Evolutionary conservation across 53 echinoderm and acorn worm genomes (phyloP), one percentile per base, ranked within the genome.

Genomic region (Hippasteria phrygiana): DNA sequence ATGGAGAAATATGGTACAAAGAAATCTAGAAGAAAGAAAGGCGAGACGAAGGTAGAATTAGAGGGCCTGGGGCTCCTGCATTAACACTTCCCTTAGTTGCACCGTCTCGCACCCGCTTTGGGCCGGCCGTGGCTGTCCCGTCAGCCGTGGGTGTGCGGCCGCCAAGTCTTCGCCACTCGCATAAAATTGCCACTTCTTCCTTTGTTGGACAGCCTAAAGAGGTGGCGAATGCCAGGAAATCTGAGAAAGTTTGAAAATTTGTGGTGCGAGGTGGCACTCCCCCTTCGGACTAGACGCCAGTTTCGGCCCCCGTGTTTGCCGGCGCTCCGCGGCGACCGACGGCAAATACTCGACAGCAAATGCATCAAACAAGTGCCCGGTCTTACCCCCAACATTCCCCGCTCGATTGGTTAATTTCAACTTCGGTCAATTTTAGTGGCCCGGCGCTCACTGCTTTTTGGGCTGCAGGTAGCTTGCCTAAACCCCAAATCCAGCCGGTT

Each of bases 401-500:
- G 27, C 80, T 64, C 80, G n/a, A 77, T 77, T 53, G 54, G 34
- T 33, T 55, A 34, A 51, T 32, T 77, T 55, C 77, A 77, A 34
- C 53, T 35, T 55, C 16, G 33, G 77, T 77, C 53, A 77, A 77
- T 35, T 55, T 77, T 35, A 34, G 5, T 64, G 64, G 64, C 64
- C 64, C 28, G 29, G 26, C 13, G 28, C 64, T 32, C 55, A 54
- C 35, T 77, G 54, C 54, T 54, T 77, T 33, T 0, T 32, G 35
- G 36, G 20, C 51, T 54, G 54, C 43, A 77, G 77, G 77, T 77
- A 77, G 77, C 77, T 55, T 41, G 75, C 13, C 73, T n/a, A 11
- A 48, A 14, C 38, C 78, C 9, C 29, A 80, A 80, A 62, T 80
- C 42, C 42, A 24, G 64, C 59, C 41, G 80, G 59, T 63, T 80